A percentile compares a stretch with the other conserved stretches of the same genome.
phyloP scores from a whole-genome alignment of 2,797 vertebrate genomes.

The Spheniscus humboldti region DNA sequence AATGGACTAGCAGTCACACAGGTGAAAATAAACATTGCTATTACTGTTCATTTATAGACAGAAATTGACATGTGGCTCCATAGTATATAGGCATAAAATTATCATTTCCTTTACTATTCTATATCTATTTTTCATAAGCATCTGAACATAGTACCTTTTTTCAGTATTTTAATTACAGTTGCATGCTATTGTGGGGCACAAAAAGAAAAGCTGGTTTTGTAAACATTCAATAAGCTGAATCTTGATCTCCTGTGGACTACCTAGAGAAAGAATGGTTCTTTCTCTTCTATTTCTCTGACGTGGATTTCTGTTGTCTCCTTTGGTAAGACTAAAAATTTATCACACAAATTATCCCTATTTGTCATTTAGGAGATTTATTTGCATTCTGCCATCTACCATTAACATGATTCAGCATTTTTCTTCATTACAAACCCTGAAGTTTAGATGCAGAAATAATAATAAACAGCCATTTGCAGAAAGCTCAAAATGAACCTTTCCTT shows the following conservation, averaged over 20 bases:
- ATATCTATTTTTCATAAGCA: background rate
- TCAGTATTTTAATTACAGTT: background rate
- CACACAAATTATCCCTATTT: background rate
- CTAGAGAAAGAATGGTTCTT: background rate
- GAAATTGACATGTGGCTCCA: background rate
- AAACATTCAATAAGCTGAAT: background rate
- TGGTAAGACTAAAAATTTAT: background rate
- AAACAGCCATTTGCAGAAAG: background rate
- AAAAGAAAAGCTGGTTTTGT: background rate
- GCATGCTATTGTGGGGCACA: background rate
- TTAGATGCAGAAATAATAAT: background rate
- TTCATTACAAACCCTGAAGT: background rate
- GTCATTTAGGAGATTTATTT: background rate
- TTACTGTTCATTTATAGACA: background rate
- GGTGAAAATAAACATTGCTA: background rate
- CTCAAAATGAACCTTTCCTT: background rate
- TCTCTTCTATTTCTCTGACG: background rate
- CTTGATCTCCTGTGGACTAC: background rate
- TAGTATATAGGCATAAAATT: background rate
- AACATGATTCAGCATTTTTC: background rate
- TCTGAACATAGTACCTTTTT: background rate
- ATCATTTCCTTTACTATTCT: background rate
- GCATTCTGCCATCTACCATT: background rate
- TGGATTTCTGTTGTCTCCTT: background rate
- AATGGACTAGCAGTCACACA: background rate